Conservation (phyloP, 1,140 invertebrate genomes). For the Tetramorium parvispinum region DNA sequence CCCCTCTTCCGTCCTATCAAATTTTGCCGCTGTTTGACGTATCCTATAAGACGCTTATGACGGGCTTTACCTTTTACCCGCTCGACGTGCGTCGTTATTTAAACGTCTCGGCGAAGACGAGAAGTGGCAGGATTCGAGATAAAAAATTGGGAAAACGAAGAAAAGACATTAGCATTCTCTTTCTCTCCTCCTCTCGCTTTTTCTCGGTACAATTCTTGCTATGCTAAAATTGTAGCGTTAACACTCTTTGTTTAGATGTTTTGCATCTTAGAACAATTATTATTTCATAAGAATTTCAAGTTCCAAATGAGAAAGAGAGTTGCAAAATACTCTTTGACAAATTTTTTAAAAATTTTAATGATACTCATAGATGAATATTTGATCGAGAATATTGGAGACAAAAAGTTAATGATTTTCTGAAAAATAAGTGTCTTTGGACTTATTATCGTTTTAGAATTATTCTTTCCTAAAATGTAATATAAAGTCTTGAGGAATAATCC, state of each 20-base stretch:
- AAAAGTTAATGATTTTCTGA: not conserved
- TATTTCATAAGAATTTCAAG: no score
- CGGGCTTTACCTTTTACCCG: not conserved
- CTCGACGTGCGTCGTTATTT: constrained; percentile 26
- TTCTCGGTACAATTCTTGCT: not conserved
- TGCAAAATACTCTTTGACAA: not conserved
- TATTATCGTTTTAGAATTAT: not conserved
- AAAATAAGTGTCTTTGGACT: no score
- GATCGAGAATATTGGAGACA: not conserved
- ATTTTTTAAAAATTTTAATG: constrained; percentile 7
- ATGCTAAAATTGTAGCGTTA: not conserved
- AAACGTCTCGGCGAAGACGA: constrained; percentile 10
- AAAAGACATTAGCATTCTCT: not conserved
- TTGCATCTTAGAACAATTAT: not conserved
- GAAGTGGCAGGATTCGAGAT: not conserved
- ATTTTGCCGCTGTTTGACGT: constrained; percentile 41
- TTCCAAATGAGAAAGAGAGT: not conserved
- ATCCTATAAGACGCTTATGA: constrained; percentile 28
- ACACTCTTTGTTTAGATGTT: not conserved
- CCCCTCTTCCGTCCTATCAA: constrained; percentile 4
- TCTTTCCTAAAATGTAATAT: not conserved
- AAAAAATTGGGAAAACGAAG: constrained; percentile 7
- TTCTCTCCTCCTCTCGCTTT: not conserved
- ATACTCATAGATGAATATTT: not conserved
- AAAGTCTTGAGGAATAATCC: not conserved